Base-by-base conservation (phyloP, 30 jellyfish, hydroid and myxozoan genomes). In the Nemopilema nomurai region DNA sequence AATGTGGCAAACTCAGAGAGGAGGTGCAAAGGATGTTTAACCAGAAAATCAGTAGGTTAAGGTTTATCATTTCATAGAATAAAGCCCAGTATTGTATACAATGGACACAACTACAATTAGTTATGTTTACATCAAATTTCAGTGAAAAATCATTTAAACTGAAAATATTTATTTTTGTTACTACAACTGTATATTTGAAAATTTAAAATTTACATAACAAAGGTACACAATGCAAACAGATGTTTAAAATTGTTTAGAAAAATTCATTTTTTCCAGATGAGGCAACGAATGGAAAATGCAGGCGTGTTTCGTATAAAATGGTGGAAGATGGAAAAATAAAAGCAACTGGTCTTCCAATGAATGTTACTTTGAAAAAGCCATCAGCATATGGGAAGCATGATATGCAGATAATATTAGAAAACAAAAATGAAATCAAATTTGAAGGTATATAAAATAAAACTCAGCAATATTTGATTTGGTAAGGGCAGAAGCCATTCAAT, bases 281-380 rank as follows among this genome's bases (percentile, higher is more conserved):
- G 51, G 79, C 79, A 29, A 69, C 79, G 23, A 20, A 29, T 18
- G 79, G 79, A 28, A 69, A 28, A 23, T 17, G 51, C 49, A 69
- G 31, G 79, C 27, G 79, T 17, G 53, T 69, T 26, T 69, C 79
- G 27, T 69, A 69, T 69, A 23, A 69, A 28, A 24, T 69, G 49
- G 50, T 69, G 25, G 79, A 29, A 23, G 51, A 69, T 21, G 79
- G 79, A 20, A 21, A 21, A 29, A 28, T 69, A 23, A 29, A 23
- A 69, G 79, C 79, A 17, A 69, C 79, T 69, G 79, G 79, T 29
- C 51, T 69, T 21, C 79, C 79, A 69, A 20, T 18, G 31, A 29
- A 28, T 18, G 51, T 69, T 29, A 69, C 25, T 28, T 29, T 69
- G 79, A 69, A 69, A 29, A 69, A 29, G 53, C 79, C 79, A 18